phyloP scores from a whole-genome alignment of 1,140 invertebrate species.

The Nixonia krombeini region DNA sequence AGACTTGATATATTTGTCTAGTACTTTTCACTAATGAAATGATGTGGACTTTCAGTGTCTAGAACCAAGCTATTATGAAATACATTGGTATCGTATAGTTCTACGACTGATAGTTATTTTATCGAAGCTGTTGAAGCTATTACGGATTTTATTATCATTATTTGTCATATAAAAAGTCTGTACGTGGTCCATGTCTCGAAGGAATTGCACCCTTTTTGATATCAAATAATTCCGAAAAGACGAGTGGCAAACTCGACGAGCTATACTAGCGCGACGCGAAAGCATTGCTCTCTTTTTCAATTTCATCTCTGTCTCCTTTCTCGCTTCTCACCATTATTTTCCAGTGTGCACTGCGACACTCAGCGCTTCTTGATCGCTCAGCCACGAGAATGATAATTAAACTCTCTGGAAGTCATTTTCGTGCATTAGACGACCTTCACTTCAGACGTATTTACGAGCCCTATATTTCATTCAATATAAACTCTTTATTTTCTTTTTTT shows the following conservation, averaged over 20 bases:
- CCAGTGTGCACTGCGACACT: conserved; percentile 31
- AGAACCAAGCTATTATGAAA: too few species aligned
- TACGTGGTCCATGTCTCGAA: conserved; percentile 30
- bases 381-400: conserved; percentile 50
- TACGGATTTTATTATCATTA: conserved; percentile 46
- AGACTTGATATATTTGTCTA: too few species aligned
- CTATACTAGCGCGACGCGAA: conserved; percentile 22
- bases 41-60: too few species aligned
- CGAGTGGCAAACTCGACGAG: conserved; percentile 41
- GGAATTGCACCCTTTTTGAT: conserved; percentile 47
- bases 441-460: conserved; percentile 44
- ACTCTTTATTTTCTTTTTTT: conserved; percentile 30
- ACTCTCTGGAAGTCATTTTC: conserved; percentile 46
- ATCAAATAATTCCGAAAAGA: conserved; percentile 54
- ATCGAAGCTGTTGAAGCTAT: conserved; percentile 31
- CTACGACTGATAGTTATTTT: conserved; percentile 32
- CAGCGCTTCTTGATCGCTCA: conserved; percentile 38
- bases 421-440: conserved; percentile 44
- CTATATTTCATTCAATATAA: conserved; percentile 36
- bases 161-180: conserved; percentile 47
- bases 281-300: conserved; percentile 46
- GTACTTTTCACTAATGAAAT: too few species aligned
- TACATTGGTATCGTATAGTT: conserved; percentile 7
- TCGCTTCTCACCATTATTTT: conserved; percentile 39
- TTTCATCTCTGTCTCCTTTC: conserved; percentile 47